Conservation (phyloP, 2,888 invertebrate species). For the Temnothorax unifasciatus region DNA sequence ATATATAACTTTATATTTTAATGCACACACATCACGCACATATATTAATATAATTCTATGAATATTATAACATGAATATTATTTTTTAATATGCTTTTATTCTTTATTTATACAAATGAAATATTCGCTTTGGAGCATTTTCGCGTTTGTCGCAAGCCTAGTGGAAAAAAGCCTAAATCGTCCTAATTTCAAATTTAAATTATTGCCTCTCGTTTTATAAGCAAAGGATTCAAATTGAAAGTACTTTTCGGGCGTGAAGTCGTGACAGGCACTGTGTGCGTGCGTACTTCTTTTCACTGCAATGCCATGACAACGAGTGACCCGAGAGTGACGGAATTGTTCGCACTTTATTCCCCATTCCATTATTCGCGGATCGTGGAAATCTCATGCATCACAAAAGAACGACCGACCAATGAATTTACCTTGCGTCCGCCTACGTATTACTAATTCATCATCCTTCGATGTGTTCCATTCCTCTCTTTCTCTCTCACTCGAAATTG, state of each 20-base stretch:
- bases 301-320: slow-evolving; percentile 51
- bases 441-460: slow-evolving; percentile 56
- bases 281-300: slow-evolving; percentile 48
- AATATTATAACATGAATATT: background rate
- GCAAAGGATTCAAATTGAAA: slow-evolving; percentile 54
- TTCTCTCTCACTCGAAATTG: slow-evolving; percentile 26
- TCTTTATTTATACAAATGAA: background rate
- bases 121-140: background rate
- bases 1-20: slow-evolving; percentile 8
- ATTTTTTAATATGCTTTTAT: background rate
- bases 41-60: background rate
- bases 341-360: slow-evolving; percentile 74
- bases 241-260: slow-evolving; percentile 40
- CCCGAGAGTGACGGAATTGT: slow-evolving; percentile 69
- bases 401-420: slow-evolving; percentile 70
- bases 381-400: slow-evolving; percentile 75
- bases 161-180: slow-evolving; percentile 15
- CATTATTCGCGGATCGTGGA: slow-evolving; percentile 68
- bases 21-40: background rate
- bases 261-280: slow-evolving; percentile 47
- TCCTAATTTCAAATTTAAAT: slow-evolving; percentile 48
- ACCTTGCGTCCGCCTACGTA: slow-evolving; percentile 55
- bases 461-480: slow-evolving; percentile 16
- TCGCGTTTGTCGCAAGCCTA: slow-evolving; percentile 2
- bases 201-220: slow-evolving; percentile 35